Conservation (phyloP, 2,113 vertebrate species). For the Mesocricetus auratus region DNA sequence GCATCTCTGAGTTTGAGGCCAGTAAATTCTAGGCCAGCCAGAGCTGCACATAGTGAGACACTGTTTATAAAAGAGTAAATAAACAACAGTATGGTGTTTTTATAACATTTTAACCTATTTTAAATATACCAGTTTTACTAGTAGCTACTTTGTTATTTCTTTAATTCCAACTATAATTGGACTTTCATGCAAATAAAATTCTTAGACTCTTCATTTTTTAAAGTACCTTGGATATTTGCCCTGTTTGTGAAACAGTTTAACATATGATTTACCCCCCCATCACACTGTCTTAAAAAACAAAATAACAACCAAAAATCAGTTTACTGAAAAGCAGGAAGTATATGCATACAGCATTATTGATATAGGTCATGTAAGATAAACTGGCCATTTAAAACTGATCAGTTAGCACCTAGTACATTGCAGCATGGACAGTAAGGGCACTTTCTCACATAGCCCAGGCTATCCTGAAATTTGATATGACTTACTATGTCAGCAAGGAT, state of each 20-base stretch:
- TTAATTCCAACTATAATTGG: constrained; percentile 74
- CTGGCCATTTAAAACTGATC: constrained; percentile 20
- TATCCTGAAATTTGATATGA: background rate
- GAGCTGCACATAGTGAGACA: background rate
- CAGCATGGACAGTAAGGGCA: background rate
- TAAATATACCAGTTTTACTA: constrained; percentile 32
- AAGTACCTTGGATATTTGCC: constrained; percentile 78
- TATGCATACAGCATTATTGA: constrained; percentile 59
- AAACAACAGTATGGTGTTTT: background rate
- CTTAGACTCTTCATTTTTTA: constrained; percentile 75
- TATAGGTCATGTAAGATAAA: background rate
- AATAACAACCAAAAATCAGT: background rate
- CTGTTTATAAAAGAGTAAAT: background rate
- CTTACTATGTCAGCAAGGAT: background rate
- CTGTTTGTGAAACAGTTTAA: constrained; percentile 78
- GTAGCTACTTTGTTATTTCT: constrained; percentile 26
- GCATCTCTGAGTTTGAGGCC: background rate
- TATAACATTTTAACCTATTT: constrained; percentile 31
- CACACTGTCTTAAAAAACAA: constrained; percentile 5
- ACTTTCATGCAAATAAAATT: constrained; percentile 66
- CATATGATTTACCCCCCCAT: constrained; percentile 66
- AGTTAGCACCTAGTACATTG: background rate
- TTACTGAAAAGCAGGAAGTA: constrained; percentile 63
- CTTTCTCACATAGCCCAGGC: background rate
- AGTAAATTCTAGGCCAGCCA: background rate